Conservation (phyloP, 2,113 vertebrate genomes). For the Thinocorus orbignyianus region DNA sequence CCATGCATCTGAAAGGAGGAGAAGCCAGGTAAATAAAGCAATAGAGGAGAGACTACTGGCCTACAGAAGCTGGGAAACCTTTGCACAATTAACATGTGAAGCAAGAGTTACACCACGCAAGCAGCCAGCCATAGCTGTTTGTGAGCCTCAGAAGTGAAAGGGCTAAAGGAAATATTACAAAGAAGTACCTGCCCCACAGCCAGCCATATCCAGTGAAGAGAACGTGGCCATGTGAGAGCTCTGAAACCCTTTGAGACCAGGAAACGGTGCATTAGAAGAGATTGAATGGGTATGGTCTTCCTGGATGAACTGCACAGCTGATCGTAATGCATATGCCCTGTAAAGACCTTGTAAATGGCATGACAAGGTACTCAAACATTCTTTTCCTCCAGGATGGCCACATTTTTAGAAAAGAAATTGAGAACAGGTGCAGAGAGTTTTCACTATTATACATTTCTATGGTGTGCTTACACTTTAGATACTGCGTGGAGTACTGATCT, state of each 20-base stretch:
- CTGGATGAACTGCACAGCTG: background rate
- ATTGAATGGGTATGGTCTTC: background rate
- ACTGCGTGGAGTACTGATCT: background rate
- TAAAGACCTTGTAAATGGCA: background rate
- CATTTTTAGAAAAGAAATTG: background rate
- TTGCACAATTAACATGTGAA: background rate
- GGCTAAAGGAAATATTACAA: background rate
- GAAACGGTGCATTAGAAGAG: background rate
- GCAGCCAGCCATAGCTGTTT: background rate
- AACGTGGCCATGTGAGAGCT: background rate
- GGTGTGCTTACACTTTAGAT: background rate
- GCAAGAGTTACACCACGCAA: background rate
- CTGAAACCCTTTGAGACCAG: background rate
- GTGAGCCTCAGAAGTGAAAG: background rate
- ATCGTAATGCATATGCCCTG: background rate
- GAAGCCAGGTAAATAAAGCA: background rate
- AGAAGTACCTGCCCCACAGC: background rate
- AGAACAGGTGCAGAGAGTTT: background rate
- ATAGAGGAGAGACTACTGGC: background rate
- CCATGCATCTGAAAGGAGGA: background rate
- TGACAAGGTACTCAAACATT: background rate
- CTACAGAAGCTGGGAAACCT: background rate
- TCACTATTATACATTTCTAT: background rate
- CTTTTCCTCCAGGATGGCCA: background rate
- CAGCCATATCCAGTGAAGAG: background rate